phyloP scores from a whole-genome alignment of 1,140 invertebrate species.

The Drosophila bifasciata region DNA sequence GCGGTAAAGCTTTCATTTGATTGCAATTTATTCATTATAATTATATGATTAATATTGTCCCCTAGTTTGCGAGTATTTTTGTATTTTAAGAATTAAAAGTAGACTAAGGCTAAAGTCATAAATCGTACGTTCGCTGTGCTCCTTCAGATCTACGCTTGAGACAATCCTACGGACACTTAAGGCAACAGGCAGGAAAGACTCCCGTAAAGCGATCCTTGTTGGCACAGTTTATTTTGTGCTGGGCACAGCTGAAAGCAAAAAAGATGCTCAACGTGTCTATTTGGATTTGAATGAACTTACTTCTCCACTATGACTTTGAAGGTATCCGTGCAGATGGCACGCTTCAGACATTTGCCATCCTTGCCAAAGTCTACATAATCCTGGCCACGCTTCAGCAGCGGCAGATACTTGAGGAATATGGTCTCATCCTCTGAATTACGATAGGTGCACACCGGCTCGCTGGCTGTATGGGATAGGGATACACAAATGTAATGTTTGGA shows the following conservation, averaged over 20 bases:
- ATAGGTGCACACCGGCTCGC: constrained; percentile 71
- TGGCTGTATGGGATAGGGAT: constrained; percentile 19
- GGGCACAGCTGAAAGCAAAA: constrained; percentile 53
- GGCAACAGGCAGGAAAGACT: constrained; percentile 76
- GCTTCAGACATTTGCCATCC: constrained; percentile 74
- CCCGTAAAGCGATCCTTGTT: constrained; percentile 74
- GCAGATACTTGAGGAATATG: constrained; percentile 75
- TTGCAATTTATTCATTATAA: too few relatives aligned
- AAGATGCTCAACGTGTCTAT: neutral
- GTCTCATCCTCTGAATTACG: constrained; percentile 72
- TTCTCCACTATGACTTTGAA: constrained; percentile 73
- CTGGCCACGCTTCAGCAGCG: constrained; percentile 61
- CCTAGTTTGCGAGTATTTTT: too few relatives aligned
- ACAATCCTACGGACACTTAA: constrained; percentile 64
- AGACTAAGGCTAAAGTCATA: too few relatives aligned
- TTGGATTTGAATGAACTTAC: constrained; percentile 48
- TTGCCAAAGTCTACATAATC: constrained; percentile 79
- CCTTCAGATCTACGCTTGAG: constrained; percentile 6
- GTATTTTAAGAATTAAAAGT: neutral
- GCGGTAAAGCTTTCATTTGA: too few relatives aligned
- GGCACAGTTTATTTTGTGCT: constrained; percentile 61
- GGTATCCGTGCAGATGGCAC: constrained; percentile 70
- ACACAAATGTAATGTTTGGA: neutral
- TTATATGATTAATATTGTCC: too few relatives aligned
- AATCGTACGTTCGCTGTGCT: neutral